Evolutionary conservation across 2,113 vertebrate genomes (phyloP).

Genomic region (Elachura formosa): DNA sequence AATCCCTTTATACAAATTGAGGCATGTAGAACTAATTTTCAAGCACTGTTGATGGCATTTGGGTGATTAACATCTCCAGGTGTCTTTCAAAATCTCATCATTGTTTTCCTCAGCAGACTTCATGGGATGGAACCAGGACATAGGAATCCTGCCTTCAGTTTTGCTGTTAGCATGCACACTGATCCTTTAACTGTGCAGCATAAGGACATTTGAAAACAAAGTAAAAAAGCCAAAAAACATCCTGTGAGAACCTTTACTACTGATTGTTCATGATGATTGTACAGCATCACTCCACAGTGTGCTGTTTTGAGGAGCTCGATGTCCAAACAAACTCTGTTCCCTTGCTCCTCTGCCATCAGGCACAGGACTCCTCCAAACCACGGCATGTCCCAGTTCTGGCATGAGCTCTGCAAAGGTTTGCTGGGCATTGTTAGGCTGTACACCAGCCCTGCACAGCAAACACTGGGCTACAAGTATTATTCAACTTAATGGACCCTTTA

Average conservation of each 20-base stretch:
- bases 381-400: fast-evolving
- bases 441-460: not conserved
- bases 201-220: not conserved
- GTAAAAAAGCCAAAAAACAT: not conserved
- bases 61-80: not conserved
- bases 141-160: fast-evolving
- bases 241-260: not conserved
- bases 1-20: not conserved
- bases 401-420: not conserved
- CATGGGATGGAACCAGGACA: not conserved
- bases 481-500: not conserved
- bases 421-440: not conserved
- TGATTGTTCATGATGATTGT: not conserved
- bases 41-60: not conserved
- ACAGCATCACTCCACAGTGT: not conserved
- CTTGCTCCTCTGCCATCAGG: not conserved
- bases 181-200: not conserved
- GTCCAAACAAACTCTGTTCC: not conserved
- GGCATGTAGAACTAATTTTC: not conserved
- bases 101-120: not conserved
- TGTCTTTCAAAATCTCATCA: not conserved
- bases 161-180: not conserved
- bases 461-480: not conserved
- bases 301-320: not conserved
- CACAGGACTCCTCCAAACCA: not conserved